These are phyloP conservation scores for Argynnis bischoffii DNA, from an alignment of 2,888 invertebrate species.

Conservation along the genomic window DNA sequence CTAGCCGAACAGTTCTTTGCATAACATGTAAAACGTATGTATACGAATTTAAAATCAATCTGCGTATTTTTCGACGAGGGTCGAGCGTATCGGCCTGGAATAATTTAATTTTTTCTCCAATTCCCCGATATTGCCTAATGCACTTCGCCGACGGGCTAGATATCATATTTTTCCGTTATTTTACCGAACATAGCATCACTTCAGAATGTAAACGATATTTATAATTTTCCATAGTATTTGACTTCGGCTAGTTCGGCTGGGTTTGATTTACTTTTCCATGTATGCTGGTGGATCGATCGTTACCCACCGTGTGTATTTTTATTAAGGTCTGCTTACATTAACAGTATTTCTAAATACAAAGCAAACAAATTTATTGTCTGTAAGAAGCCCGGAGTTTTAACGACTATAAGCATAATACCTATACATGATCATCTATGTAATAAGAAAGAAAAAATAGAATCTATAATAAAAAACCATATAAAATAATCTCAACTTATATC, in stretches of 20 bases:
- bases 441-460: too few relatives aligned
- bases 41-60: conserved; percentile 17
- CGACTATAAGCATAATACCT: too few relatives aligned
- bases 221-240: conserved; percentile 2
- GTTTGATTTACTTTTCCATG: neutral
- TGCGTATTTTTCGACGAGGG: conserved; percentile 9
- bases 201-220: conserved; percentile 6
- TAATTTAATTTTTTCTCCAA: conserved; percentile 29
- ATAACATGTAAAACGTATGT: neutral
- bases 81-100: conserved; percentile 19
- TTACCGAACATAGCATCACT: conserved; percentile 6
- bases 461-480: too few relatives aligned
- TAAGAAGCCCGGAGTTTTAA: too few relatives aligned
- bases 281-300: too few relatives aligned
- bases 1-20: neutral
- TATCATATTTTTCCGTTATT: conserved; percentile 7
- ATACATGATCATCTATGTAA: too few relatives aligned
- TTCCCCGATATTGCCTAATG: conserved; percentile 16
- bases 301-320: too few relatives aligned
- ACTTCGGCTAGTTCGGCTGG: neutral
- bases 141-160: conserved; percentile 10
- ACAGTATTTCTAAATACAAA: too few relatives aligned
- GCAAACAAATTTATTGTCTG: too few relatives aligned
- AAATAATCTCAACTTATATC: too few relatives aligned
- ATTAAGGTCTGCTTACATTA: too few relatives aligned